Evolutionary conservation across 35 echinoderm and acorn worm genomes (phyloP).

Genomic region (Amphiura filiformis): DNA sequence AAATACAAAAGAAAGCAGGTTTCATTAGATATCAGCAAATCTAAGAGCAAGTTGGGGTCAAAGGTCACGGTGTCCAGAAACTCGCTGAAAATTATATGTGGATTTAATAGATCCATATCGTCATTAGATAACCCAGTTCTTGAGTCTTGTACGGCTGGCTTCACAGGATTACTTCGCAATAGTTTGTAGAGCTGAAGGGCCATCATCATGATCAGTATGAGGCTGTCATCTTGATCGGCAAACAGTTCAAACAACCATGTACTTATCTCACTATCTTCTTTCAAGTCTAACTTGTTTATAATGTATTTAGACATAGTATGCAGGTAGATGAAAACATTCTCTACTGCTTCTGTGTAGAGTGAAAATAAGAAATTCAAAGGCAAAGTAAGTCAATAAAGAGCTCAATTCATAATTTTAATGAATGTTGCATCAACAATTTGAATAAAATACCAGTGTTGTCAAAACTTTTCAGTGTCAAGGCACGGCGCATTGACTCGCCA

Average conservation of each 20-base stretch:
- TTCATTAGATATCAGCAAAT: conserved; percentile 65
- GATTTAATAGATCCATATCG: background rate
- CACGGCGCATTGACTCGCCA: too few species aligned
- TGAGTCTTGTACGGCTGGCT: background rate
- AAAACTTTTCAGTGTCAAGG: too few species aligned
- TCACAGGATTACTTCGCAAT: background rate
- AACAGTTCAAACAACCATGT: conserved; percentile 55
- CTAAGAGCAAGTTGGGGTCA: conserved; percentile 57
- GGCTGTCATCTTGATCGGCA: conserved; percentile 48
- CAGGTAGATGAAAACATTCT: background rate
- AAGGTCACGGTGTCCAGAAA: conserved; percentile 45
- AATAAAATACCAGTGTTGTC: too few species aligned
- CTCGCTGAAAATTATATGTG: conserved; percentile 40
- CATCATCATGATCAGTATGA: conserved; percentile 30
- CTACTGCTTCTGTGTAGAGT: too few species aligned
- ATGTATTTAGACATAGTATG: background rate
- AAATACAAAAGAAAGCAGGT: conserved; percentile 54
- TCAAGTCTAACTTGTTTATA: background rate
- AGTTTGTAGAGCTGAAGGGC: conserved; percentile 4
- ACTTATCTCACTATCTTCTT: too few species aligned
- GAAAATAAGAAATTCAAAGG: too few species aligned
- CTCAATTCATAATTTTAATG: too few species aligned
- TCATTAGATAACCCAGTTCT: background rate
- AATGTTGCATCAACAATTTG: too few species aligned
- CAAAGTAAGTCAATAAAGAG: too few species aligned